phyloP scores from a whole-genome alignment of 2,797 vertebrate genomes.

The Typhlichthys subterraneus region DNA sequence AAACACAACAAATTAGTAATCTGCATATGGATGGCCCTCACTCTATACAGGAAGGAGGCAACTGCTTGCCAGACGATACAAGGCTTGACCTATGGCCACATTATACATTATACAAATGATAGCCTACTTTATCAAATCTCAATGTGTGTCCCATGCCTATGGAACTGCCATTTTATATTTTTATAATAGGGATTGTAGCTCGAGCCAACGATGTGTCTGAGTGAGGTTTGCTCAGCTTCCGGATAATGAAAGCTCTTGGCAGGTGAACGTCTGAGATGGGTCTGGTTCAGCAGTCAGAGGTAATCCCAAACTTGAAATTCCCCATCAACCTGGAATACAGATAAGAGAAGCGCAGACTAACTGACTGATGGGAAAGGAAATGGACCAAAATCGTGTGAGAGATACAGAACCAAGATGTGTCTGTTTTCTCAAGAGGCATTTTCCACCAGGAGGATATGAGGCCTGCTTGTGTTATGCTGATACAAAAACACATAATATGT shows the following conservation, averaged over 20 bases:
- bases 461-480: constrained; percentile 11
- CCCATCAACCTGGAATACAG: constrained; percentile 75
- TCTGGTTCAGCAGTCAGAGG: constrained; percentile 69
- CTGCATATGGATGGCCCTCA: constrained; percentile 76
- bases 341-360: constrained; percentile 67
- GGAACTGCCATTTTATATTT: constrained; percentile 10
- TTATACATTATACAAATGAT: too few species aligned
- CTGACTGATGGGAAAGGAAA: constrained; percentile 70
- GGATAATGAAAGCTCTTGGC: constrained; percentile 45
- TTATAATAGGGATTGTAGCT: not conserved
- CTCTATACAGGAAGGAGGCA: constrained; percentile 70
- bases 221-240: constrained; percentile 39
- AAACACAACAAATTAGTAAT: constrained; percentile 76
- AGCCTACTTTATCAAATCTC: constrained; percentile 38
- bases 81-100: constrained; percentile 6
- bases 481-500: constrained; percentile 7
- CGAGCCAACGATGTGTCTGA: constrained; percentile 14
- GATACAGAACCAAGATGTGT: constrained; percentile 63
- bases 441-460: constrained; percentile 24
- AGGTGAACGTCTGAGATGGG: constrained; percentile 57
- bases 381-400: constrained; percentile 62
- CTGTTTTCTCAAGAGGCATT: constrained; percentile 48
- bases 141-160: constrained; percentile 42
- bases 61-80: constrained; percentile 40
- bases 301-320: constrained; percentile 78